Percentiles rank a stretch among this genome's conserved stretches.
Evolutionary conservation across 2,113 vertebrate species (phyloP).

Genomic region (Oceanodroma tethys): DNA sequence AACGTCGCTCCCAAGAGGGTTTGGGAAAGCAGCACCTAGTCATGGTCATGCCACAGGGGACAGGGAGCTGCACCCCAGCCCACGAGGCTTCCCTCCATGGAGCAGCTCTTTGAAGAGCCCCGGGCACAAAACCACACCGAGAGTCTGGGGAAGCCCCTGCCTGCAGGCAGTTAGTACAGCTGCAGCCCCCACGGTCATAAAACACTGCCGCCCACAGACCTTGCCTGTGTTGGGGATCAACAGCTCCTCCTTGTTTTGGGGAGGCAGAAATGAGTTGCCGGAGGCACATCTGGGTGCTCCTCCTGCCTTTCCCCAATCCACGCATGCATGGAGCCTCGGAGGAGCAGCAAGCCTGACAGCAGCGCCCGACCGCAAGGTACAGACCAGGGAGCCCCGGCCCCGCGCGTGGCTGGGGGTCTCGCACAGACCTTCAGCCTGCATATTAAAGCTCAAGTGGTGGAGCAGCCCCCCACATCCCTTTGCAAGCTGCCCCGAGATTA

Average conservation of each 20-base stretch:
- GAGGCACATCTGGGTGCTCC: background rate
- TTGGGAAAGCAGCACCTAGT: background rate
- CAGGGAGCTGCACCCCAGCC: background rate
- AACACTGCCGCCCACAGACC: background rate
- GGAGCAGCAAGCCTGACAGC: background rate
- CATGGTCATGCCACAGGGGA: background rate
- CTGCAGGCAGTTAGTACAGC: background rate
- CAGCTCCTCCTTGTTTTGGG: background rate
- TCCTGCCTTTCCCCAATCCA: background rate
- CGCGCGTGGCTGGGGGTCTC: accelerated
- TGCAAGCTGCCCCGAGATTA: background rate
- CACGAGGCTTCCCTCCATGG: background rate
- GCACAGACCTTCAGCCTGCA: background rate
- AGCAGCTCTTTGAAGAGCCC: background rate
- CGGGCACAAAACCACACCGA: accelerated
- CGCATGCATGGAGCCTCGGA: accelerated
- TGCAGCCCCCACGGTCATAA: background rate
- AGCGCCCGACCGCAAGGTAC: background rate
- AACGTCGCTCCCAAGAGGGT: accelerated
- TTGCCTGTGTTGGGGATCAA: background rate
- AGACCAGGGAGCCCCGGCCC: background rate
- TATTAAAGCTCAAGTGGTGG: background rate
- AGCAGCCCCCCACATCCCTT: background rate
- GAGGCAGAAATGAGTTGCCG: background rate
- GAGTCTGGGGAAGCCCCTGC: background rate